A percentile compares a stretch with the other conserved stretches of the same genome.
Conservation (phyloP, 2,888 invertebrate genomes). For the Pammene aurita region DNA sequence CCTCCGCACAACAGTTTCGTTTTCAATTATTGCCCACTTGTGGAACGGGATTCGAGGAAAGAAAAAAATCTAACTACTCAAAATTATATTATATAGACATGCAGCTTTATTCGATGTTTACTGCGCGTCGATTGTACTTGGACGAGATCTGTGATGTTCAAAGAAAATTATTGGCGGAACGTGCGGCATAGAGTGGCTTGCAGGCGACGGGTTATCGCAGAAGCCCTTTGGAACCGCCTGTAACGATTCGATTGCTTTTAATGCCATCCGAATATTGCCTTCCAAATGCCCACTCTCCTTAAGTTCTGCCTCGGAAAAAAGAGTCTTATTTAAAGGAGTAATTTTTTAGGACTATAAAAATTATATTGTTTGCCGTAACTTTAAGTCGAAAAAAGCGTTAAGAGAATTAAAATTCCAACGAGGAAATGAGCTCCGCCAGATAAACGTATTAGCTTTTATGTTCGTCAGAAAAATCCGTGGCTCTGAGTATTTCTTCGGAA, state of each 20-base stretch:
- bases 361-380: conserved; percentile 71
- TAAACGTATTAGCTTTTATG: conserved; percentile 73
- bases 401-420: conserved; percentile 74
- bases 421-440: conserved; percentile 71
- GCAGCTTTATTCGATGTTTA: conserved; percentile 79
- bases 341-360: conserved; percentile 66
- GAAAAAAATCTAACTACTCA: conserved; percentile 75
- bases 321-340: conserved; percentile 59
- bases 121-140: conserved; percentile 77
- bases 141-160: conserved; percentile 77
- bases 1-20: conserved; percentile 79
- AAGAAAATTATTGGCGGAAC: conserved; percentile 81
- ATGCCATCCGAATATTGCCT: conserved; percentile 48
- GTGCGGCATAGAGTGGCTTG: conserved; percentile 69
- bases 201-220: conserved; percentile 55
- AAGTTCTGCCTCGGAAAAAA: conserved; percentile 51
- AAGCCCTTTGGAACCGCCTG: conserved; percentile 57
- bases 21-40: conserved; percentile 84
- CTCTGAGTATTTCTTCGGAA: conserved; percentile 41
- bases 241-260: conserved; percentile 62
- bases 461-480: conserved; percentile 55
- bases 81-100: conserved; percentile 82
- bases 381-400: conserved; percentile 69
- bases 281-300: conserved; percentile 46
- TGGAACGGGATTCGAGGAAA: conserved; percentile 78